Evolutionary conservation across 1,140 invertebrate genomes (phyloP), one percentile per base, ranked within the genome.

Genomic region (Rhopalosiphum maidis): DNA sequence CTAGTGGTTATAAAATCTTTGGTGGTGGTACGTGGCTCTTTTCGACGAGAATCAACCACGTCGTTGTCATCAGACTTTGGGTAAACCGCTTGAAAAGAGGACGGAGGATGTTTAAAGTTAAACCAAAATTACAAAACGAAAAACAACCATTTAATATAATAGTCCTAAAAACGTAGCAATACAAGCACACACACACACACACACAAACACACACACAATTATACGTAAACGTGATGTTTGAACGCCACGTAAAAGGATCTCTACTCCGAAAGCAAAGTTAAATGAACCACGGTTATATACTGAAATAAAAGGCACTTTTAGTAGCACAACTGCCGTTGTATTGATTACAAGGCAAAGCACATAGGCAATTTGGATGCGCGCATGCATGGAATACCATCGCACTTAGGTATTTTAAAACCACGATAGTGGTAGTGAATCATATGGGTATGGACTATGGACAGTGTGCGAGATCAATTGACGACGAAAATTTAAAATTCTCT

Each of bases 261-360:
- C 9, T 55, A 18, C 6, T 30, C 85, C 30, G 18, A 82, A 91
- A 91, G 68, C 43, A 35, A 82, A 91, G 46, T 77, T 91, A 48
- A 91, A 91, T 48, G 60, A 91, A 91, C 60, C 43, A 21, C 68
- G 18, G 35, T 41, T 41, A 77, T 77, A n/a, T 18, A 60, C 23
- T 43, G 46, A 88, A 77, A 88, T 54, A 89, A 35, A 89, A 51
- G 51, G 54, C 9, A 89, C 22, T 54, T 54, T 55, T 51, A 37
- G 54, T 23, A n/a, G 87, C n/a, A 89, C 68, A 37, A n/a, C 22
- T 30, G 35, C 77, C 46, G 11, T 21, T 15, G 48, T 85, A 54
- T 92, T 83, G 68, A 92, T 92, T 92, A 85, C 77, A 54, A 92
- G 82, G 35, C 82, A 92, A n/a, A 92, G 35, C 82, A 85, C 77